Evolutionary conservation across 2,797 vertebrate genomes (phyloP).

Genomic region (Pseudomugil tenellus): DNA sequence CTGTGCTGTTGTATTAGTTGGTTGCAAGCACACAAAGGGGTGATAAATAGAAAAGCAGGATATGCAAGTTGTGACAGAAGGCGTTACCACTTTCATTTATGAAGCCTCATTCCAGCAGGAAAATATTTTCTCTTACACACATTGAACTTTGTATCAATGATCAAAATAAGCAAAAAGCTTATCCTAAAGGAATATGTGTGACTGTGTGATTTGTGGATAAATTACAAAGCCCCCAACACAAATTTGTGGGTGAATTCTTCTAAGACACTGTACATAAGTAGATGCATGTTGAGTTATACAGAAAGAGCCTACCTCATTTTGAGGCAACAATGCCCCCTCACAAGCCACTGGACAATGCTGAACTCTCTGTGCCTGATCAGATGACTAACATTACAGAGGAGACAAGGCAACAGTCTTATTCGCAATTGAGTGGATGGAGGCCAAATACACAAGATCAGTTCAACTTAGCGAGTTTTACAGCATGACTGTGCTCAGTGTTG

Average conservation of each 20-base stretch:
- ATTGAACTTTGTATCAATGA: not conserved
- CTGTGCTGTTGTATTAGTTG: conserved; percentile 36
- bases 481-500: conserved; percentile 62
- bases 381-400: conserved; percentile 83
- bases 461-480: conserved; percentile 63
- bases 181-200: not conserved
- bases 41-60: conserved; percentile 47
- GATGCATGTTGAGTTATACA: conserved; percentile 57
- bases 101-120: not conserved
- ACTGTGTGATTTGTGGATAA: not conserved
- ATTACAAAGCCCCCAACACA: not conserved
- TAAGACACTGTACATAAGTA: conserved; percentile 49
- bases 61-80: conserved; percentile 31
- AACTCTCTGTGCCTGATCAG: conserved; percentile 80
- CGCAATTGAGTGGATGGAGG: conserved; percentile 67
- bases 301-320: conserved; percentile 69
- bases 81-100: conserved; percentile 16
- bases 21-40: conserved; percentile 46
- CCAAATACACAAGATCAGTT: conserved; percentile 73
- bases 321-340: conserved; percentile 79
- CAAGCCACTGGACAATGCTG: conserved; percentile 79
- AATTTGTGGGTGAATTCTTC: conserved; percentile 13
- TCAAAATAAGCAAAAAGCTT: not conserved
- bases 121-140: not conserved
- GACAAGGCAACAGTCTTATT: conserved; percentile 81